Base-by-base conservation (phyloP, 2,113 vertebrate genomes). In the Urocynchramus pylzowi region DNA sequence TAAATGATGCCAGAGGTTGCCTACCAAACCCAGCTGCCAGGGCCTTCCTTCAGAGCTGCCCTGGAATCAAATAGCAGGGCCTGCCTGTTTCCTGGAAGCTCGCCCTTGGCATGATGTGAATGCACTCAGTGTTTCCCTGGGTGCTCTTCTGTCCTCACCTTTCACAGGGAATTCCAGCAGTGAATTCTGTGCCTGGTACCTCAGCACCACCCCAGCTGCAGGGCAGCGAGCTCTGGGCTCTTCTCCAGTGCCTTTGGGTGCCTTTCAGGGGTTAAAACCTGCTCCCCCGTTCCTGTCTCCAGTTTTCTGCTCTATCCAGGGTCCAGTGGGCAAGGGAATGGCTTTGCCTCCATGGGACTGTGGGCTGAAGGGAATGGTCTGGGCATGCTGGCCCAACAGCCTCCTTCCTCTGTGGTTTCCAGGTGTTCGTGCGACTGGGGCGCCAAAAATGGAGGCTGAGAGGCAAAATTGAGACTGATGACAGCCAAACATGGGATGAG, bases 401-500 rank as follows among this genome's bases (percentile, higher is more conserved):
- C n/a, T 57, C 24, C n/a, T 13, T 16, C 3, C 19, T 57, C 28
- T 6, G 1, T 84, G 20, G 5, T 79, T 57, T 50, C 13, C 97
- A 99, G 99, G 99, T 99, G 89, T 97, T 99, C 59, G 97, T 99
- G 90, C 95, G 98, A 15, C 88, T 99, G 95, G 99, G 99, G 12
- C 98, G 98, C 39, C 99, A 99, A 78, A 98, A 99, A 41, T 99
- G 99, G 99, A 99, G 97, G 97, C 98, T 99, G 93, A 98, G 98
- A 95, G 99, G 99, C 76, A 98, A 97, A 91, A 99, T 99, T 11
- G 98, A 99, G 93, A 98, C 98, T 0, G 99, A 99, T 23, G 98
- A 99, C 97, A 98, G 98, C 67, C 99, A 99, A 90, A 98, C 97
- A 2, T 99, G 99, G 99, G 99, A 99, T 10, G 98, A 99, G 60